A percentile compares a stretch with the other conserved stretches of the same genome.
Conservation (phyloP, 2,113 vertebrate species). For the Todiramphus saurophagus region DNA sequence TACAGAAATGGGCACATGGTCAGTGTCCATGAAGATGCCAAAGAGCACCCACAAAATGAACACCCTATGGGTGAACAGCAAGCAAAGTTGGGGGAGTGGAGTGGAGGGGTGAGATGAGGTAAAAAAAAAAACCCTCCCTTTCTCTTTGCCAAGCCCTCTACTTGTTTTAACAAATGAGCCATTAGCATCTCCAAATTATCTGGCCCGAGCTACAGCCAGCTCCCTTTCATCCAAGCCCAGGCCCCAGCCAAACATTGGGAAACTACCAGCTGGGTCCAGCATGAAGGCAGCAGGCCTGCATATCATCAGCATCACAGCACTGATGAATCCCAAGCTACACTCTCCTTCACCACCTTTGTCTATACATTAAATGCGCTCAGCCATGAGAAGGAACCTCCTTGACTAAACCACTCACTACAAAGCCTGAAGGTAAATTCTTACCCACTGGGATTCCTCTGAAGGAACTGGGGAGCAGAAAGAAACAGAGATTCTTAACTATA, state of each 20-base stretch:
- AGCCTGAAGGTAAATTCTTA: not conserved
- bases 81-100: not conserved
- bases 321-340: not conserved
- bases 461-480: not conserved
- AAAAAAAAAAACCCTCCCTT: not conserved
- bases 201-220: slow-evolving; percentile 35
- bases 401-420: not conserved
- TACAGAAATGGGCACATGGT: not conserved
- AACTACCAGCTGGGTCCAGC: slow-evolving; percentile 41
- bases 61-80: not conserved
- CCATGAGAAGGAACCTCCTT: not conserved
- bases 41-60: not conserved
- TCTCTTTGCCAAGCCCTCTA: slow-evolving; percentile 25
- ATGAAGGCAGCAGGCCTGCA: slow-evolving; percentile 20
- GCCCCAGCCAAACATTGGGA: slow-evolving; percentile 50
- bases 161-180: slow-evolving; percentile 49
- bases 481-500: not conserved
- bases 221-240: slow-evolving; percentile 33
- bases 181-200: slow-evolving; percentile 60
- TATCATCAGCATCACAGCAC: not conserved
- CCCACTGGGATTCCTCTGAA: not conserved
- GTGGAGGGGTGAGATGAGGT: not conserved
- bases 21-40: not conserved
- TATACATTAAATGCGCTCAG: not conserved
- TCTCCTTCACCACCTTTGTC: not conserved